Percentiles rank a stretch among this genome's conserved stretches.
These are phyloP conservation scores for Pseudeuparius sepicola DNA, from an alignment of 2,888 invertebrate species.

Conservation along the genomic window DNA sequence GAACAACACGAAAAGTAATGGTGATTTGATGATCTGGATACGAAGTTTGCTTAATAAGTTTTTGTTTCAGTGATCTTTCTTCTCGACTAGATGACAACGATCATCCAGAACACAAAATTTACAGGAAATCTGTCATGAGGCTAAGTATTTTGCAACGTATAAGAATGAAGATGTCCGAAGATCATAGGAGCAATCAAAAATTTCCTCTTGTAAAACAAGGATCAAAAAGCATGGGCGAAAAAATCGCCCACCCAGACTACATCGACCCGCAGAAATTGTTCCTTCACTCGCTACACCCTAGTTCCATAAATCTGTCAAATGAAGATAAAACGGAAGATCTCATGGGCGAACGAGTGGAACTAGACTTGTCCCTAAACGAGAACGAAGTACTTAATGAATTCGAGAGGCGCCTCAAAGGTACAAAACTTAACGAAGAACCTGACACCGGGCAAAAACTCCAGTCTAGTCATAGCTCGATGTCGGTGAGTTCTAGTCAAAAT, in stretches of 20 bases:
- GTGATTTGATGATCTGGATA: no score
- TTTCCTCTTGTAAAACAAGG: conserved; percentile 62
- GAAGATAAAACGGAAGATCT: conserved; percentile 20
- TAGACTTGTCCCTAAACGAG: conserved; percentile 36
- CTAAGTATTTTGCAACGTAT: conserved; percentile 50
- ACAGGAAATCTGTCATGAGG: conserved; percentile 53
- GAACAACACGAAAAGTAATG: conserved; percentile 34
- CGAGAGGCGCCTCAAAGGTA: conserved; percentile 32
- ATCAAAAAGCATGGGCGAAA: conserved; percentile 72
- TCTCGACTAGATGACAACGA: conserved; percentile 42
- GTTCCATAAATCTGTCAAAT: conserved; percentile 13
- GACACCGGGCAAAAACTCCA: conserved; percentile 15
- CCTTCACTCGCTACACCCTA: conserved; percentile 24
- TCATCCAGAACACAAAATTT: conserved; percentile 74
- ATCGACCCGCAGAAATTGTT: conserved; percentile 67
- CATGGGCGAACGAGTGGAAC: conserved; percentile 27
- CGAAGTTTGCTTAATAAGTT: no score
- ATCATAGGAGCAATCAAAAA: conserved; percentile 33
- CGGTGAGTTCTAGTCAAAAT: conserved; percentile 32
- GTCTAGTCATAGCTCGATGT: conserved; percentile 19
- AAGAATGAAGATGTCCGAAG: conserved; percentile 39
- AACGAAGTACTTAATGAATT: conserved; percentile 37
- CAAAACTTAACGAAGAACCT: conserved; percentile 16
- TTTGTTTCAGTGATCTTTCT: conserved; percentile 36
- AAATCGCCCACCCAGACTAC: conserved; percentile 81